These are phyloP conservation scores for Zonotrichia leucophrys DNA, from an alignment of 2,113 vertebrate species.

Conservation along the genomic window DNA sequence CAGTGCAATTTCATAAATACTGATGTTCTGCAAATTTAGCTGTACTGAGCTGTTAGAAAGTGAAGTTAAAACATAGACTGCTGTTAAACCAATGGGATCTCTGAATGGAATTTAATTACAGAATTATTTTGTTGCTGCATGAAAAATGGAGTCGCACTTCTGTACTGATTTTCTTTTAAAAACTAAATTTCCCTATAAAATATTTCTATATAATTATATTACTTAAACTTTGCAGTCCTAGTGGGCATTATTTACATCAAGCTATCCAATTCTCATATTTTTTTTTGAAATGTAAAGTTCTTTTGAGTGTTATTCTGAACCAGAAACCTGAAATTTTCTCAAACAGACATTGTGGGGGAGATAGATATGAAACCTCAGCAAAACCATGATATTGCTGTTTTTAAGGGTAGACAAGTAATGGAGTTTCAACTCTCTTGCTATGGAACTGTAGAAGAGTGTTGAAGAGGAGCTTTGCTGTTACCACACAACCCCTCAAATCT, in stretches of 20 bases:
- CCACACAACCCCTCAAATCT: neutral
- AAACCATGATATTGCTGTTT: neutral
- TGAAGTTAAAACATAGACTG: neutral
- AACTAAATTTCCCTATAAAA: neutral
- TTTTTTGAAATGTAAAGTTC: neutral
- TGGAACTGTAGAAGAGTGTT: neutral
- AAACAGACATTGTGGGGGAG: neutral
- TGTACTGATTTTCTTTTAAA: neutral
- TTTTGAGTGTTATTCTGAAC: neutral
- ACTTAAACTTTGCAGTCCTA: neutral
- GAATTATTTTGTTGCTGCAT: neutral
- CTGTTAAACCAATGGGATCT: neutral
- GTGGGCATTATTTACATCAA: neutral
- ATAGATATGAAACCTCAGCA: neutral
- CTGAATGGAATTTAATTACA: constrained; percentile 27
- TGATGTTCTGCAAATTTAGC: constrained; percentile 15
- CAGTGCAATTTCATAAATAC: constrained; percentile 12
- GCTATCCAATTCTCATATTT: neutral
- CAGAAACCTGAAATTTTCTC: neutral
- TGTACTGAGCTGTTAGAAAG: neutral
- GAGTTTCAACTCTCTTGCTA: neutral
- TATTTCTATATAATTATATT: neutral
- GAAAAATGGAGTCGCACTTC: neutral
- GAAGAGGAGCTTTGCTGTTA: neutral
- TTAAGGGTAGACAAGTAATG: neutral